A percentile compares a stretch with the other conserved stretches of the same genome.
phyloP scores from a whole-genome alignment of 2,888 invertebrate genomes.

The Cataglyphis rosenhaueri region DNA sequence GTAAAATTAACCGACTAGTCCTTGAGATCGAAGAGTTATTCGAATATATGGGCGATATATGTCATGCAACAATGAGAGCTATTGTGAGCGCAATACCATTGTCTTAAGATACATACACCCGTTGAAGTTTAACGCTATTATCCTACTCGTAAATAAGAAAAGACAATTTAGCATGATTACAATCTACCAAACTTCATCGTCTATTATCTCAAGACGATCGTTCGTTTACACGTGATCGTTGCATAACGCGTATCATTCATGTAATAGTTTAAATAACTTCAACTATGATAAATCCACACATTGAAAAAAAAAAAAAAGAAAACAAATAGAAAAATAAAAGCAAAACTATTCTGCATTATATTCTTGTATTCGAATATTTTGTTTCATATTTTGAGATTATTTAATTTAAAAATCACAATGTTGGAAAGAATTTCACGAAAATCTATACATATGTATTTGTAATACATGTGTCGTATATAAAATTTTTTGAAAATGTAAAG shows the following conservation, averaged over 20 bases:
- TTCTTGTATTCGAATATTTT: background rate
- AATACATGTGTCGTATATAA: background rate
- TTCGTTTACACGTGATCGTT: background rate
- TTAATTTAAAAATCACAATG: background rate
- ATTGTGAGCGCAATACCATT: slow-evolving; percentile 56
- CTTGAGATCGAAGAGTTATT: slow-evolving; percentile 6
- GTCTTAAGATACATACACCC: slow-evolving; percentile 41
- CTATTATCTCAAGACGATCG: slow-evolving; percentile 16
- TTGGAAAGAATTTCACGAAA: background rate
- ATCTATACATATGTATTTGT: background rate
- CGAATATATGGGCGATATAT: slow-evolving; percentile 38
- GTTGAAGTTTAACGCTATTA: slow-evolving; percentile 59
- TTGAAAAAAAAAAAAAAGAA: background rate
- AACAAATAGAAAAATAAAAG: background rate
- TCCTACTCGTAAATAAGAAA: slow-evolving; percentile 42
- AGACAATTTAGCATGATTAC: slow-evolving; percentile 40
- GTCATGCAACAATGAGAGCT: slow-evolving; percentile 69
- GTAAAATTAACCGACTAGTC: slow-evolving; percentile 2
- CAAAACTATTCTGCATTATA: background rate
- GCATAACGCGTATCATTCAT: background rate
- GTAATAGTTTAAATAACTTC: background rate
- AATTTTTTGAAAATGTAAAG: background rate
- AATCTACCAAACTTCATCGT: slow-evolving; percentile 29
- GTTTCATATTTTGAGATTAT: background rate
- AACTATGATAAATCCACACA: background rate